Evolutionary conservation across 2,797 vertebrate genomes (phyloP).

Genomic region (Sciaenops ocellatus): DNA sequence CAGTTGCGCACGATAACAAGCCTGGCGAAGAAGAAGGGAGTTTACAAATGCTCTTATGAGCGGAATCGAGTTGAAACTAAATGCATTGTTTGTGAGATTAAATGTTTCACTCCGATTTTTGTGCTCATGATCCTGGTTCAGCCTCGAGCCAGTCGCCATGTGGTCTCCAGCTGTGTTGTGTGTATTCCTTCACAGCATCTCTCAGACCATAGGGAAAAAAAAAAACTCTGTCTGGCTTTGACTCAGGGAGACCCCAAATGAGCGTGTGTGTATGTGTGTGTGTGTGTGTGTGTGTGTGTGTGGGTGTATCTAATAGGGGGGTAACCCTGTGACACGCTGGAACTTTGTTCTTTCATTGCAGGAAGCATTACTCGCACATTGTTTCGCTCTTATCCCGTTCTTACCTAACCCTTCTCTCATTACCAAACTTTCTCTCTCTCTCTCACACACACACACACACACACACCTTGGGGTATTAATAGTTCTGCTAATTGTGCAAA

Average conservation of each 20-base stretch:
- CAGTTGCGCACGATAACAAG: slow-evolving; percentile 10
- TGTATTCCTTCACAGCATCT: slow-evolving; percentile 52
- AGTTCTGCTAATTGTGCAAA: slow-evolving; percentile 74
- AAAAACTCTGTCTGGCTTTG: slow-evolving; percentile 43
- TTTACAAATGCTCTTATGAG: slow-evolving; percentile 20
- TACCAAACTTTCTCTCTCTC: slow-evolving; percentile 9
- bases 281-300: slow-evolving; percentile 37
- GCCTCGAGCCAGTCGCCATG: slow-evolving; percentile 60
- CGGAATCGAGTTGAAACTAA: slow-evolving; percentile 3
- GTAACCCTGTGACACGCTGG: slow-evolving; percentile 64
- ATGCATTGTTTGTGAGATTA: slow-evolving; percentile 15
- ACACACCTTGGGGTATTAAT: slow-evolving; percentile 67
- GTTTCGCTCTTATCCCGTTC: neutral
- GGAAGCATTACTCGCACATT: slow-evolving; percentile 15
- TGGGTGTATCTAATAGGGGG: slow-evolving; percentile 51
- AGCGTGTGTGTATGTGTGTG: slow-evolving; percentile 18
- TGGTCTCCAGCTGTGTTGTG: slow-evolving; percentile 78
- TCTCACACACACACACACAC: slow-evolving; percentile 2
- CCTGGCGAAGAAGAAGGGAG: slow-evolving; percentile 3
- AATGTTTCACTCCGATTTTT: slow-evolving; percentile 16
- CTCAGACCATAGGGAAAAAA: slow-evolving; percentile 31
- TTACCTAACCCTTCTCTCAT: neutral
- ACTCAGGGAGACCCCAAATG: slow-evolving; percentile 67
- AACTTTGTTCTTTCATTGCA: slow-evolving; percentile 42
- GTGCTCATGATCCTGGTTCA: slow-evolving; percentile 47